Conservation (phyloP, 2,113 vertebrate genomes). For the Fregata magnificens region DNA sequence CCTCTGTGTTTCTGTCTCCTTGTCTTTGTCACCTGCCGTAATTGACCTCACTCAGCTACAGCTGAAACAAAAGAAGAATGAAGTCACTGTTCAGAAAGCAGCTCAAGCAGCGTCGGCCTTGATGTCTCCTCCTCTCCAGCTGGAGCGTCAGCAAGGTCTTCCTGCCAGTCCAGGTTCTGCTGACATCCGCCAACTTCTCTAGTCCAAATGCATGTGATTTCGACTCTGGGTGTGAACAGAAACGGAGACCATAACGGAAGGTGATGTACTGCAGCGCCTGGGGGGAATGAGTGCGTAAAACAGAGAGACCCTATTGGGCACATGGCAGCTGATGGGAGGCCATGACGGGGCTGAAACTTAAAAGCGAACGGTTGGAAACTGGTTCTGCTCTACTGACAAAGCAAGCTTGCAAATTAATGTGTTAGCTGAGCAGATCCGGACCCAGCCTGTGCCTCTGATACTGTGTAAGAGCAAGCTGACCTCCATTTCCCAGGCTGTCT, state of each 20-base stretch:
- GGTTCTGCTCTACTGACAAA: background rate
- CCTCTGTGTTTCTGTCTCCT: background rate
- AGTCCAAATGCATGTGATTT: background rate
- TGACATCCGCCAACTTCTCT: background rate
- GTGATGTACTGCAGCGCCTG: background rate
- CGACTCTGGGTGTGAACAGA: background rate
- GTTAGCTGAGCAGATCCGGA: background rate
- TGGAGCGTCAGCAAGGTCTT: background rate
- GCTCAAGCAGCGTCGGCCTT: background rate
- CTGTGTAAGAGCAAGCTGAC: background rate
- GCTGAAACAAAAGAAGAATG: background rate
- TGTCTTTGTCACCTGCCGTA: background rate
- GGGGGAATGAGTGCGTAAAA: background rate
- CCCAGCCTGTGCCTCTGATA: accelerated
- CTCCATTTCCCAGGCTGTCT: background rate
- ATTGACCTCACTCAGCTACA: background rate
- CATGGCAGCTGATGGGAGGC: background rate
- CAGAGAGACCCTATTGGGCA: slow-evolving; percentile 15
- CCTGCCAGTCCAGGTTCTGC: background rate
- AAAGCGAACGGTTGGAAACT: background rate
- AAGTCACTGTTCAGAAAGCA: slow-evolving; percentile 4
- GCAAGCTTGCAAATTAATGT: background rate
- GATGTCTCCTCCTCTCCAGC: slow-evolving; percentile 43
- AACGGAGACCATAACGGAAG: slow-evolving; percentile 1
- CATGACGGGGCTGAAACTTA: background rate